Evolutionary conservation across 35 echinoderm and acorn worm genomes (phyloP), one percentile per base, ranked within the genome.

Genomic region (Apostichopus californicus): DNA sequence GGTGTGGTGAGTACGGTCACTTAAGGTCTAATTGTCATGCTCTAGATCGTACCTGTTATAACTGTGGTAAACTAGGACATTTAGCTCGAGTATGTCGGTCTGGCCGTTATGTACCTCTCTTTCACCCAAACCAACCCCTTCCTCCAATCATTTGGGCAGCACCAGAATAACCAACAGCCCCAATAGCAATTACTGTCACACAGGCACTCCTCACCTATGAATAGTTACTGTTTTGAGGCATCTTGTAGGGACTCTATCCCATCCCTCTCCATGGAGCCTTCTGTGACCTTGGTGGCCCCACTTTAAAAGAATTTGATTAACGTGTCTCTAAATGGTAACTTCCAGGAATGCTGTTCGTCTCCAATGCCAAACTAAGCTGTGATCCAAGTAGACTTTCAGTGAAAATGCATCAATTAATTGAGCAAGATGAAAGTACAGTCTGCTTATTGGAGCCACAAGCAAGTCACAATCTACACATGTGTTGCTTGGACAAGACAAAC

Each of bases 131-230:
- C 78, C 24, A 26, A 80, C 24, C 78, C 78, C 78, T 80, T 80
- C 53, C 23, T 28, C 6, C 24, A 80, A 46, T 25, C 17, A 7
- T 80, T 3, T 53, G 8, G 10, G 5, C 12, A 7, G 10, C 23
- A 18, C 5, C 12, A 12, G 28, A 6, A 3, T 56, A 34, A n/a
- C 14, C 54, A 55, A 59, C 54, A 34, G 52, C 53, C 83, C 13
- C 83, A 86, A 86, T 86, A 86, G 83, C 83, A 86, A 86, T 56
- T 57, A 86, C 14, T 8, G 58, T 9, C 26, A 57, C 14, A 56
- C 13, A 56, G 14, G 8, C 14, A 0, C 21, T 13, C 14, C 2
- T 8, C 13, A 17, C 9, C 54, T 59, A 5, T 34, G 83, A 55
- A 55, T 55, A 86, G 22, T 55, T 13, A 55, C 11, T 21, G 8